A percentile compares a stretch with the other conserved stretches of the same genome.
Evolutionary conservation across 2,797 vertebrate species (phyloP).

Genomic region (Labroides dimidiatus): DNA sequence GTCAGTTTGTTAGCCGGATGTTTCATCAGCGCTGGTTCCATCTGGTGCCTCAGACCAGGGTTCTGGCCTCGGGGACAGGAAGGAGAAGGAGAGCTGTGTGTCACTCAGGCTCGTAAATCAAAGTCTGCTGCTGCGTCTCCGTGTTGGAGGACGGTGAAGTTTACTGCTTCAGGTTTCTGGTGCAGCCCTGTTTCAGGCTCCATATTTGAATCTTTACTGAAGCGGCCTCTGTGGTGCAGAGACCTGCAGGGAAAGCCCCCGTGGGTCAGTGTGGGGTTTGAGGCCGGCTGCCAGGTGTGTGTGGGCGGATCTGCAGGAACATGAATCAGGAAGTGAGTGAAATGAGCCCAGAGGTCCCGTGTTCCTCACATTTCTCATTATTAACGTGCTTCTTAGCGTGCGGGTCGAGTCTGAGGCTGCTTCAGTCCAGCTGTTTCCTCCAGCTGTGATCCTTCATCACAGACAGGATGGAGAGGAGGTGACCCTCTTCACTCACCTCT

Average conservation of each 20-base stretch:
- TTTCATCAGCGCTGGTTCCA: not conserved
- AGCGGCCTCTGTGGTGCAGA: not conserved
- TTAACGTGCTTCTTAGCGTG: not conserved
- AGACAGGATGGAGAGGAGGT: not conserved
- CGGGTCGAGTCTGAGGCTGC: not conserved
- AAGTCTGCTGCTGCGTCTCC: not conserved
- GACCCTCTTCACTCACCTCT: not conserved
- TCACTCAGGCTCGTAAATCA: not conserved
- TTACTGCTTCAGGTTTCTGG: not conserved
- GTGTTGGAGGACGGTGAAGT: too few relatives aligned
- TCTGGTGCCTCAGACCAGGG: not conserved
- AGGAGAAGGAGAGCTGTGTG: not conserved
- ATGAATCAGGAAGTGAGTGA: constrained; percentile 1
- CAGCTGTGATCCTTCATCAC: constrained; percentile 13
- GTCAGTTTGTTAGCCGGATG: not conserved
- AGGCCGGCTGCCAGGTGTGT: too few relatives aligned
- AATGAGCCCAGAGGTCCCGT: not conserved
- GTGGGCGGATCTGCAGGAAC: not conserved
- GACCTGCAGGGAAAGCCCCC: not conserved
- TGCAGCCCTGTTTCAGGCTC: too few relatives aligned
- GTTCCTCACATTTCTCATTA: not conserved
- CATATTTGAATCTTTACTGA: too few relatives aligned
- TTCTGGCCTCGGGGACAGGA: not conserved
- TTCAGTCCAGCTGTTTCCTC: constrained; percentile 4
- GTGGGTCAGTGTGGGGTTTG: too few relatives aligned